These are phyloP conservation scores for Mormyrops boulengeri DNA, from an alignment of 2,797 vertebrate species.

Conservation along the genomic window DNA sequence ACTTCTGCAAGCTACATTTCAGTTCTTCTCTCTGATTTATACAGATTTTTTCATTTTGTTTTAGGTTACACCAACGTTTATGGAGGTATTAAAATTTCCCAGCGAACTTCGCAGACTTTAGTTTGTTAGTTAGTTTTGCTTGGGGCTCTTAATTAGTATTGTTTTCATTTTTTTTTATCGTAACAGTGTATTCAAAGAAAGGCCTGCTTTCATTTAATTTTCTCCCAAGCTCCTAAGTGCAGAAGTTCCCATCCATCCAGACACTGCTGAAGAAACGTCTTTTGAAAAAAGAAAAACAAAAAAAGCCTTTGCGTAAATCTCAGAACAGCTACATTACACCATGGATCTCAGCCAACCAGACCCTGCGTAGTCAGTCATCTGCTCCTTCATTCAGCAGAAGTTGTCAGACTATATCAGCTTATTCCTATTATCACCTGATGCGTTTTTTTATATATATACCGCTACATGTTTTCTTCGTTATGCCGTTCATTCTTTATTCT, in stretches of 20 bases:
- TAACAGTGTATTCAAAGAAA: neutral
- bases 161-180: neutral
- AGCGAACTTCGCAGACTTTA: neutral
- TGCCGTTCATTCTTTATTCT: neutral
- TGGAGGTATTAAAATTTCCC: neutral
- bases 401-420: neutral
- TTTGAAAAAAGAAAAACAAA: neutral
- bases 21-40: neutral
- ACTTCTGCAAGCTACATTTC: neutral
- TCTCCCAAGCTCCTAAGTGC: neutral
- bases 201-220: neutral
- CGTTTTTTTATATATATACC: neutral
- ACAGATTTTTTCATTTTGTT: neutral
- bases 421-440: neutral
- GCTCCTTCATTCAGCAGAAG: neutral
- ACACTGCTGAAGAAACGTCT: neutral
- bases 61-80: too few species aligned
- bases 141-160: neutral
- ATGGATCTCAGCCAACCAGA: neutral
- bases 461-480: slow-evolving; percentile 4
- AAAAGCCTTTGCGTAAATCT: neutral
- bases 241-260: neutral
- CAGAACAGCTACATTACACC: neutral
- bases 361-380: neutral
- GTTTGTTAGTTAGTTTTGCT: neutral